Evolutionary conservation across 2,797 vertebrate species (phyloP), one percentile per base, ranked within the genome.

Genomic region (Characodon lateralis): DNA sequence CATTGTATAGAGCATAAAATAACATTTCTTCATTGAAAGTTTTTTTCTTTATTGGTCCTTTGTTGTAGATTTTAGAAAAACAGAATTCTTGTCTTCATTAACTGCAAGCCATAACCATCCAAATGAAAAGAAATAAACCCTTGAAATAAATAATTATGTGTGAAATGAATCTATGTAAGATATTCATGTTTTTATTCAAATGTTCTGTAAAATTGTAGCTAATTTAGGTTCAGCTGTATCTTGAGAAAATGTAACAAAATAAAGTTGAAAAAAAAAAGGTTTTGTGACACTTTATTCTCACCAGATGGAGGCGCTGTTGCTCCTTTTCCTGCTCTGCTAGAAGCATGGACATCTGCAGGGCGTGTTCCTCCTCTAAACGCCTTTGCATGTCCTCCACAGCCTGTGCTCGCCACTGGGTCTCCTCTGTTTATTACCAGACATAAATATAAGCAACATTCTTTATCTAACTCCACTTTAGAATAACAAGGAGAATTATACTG

Each of bases 251-350:
- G 46, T 9, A n/a, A 71, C 0, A 31, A 77, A 71, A 71, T 12
- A 39, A 73, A 12, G 59, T 13, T 51, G 43, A 22, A 70, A 9
- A 68, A 51, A 51, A 59, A 31, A 28, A 61, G 70, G 20, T 14
- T 77, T 31, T 87, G 84, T 76, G 28, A 79, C 79, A 82, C 13
- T 8, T 28, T 1, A 5, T 65, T 4, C 94, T 94, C 73, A 98
- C 98, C 97, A 96, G 95, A 26, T 92, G 89, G 85, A 97, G 59
- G 88, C 91, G 93, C 85, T 96, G 96, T 85, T 99, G 97, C 65
- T 98, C 97, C 79, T 94, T 94, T 87, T 97, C 97, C 86, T 99
- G 97, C 85, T 98, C 97, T 24, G 96, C 97, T 78, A 97, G 95
- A 63, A 99, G 95, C 70, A 96, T 87, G 0, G 97, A 97, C 78